phyloP scores from a whole-genome alignment of 2,888 invertebrate species.

The Phanerotoma sp. region DNA sequence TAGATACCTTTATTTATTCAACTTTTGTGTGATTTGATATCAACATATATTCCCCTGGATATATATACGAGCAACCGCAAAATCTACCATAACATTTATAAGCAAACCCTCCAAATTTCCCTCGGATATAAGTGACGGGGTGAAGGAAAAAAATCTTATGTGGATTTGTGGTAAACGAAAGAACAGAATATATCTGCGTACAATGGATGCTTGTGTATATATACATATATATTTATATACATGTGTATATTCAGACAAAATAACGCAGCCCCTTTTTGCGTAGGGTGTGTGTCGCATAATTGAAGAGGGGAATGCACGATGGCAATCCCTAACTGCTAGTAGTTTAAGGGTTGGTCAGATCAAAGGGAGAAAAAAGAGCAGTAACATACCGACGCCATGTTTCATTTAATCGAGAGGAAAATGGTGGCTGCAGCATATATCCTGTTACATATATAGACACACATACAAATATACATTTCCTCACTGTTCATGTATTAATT shows the following conservation, averaged over 20 bases:
- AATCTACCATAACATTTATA: conserved; percentile 49
- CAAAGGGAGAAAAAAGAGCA: conserved; percentile 1
- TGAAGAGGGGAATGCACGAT: conserved; percentile 39
- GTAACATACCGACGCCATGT: conserved; percentile 48
- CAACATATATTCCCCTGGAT: conserved; percentile 22
- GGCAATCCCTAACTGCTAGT: conserved; percentile 19
- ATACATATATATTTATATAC: background rate
- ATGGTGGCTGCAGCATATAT: conserved; percentile 44
- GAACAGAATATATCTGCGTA: background rate
- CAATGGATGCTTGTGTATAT: too few species aligned
- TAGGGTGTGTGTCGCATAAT: conserved; percentile 41
- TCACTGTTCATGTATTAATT: too few species aligned
- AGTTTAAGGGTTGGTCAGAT: conserved; percentile 34
- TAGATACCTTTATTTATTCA: too few species aligned
- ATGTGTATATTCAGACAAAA: background rate
- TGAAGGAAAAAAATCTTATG: background rate
- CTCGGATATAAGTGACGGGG: conserved; percentile 9
- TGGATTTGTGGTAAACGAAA: background rate
- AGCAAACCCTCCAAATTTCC: conserved; percentile 35
- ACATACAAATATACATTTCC: too few species aligned
- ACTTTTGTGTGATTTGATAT: background rate
- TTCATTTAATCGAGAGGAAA: conserved; percentile 54
- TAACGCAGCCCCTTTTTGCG: conserved; percentile 20
- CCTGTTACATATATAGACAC: too few species aligned
- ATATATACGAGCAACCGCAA: conserved; percentile 34